These are phyloP conservation scores for Blennius ocellaris DNA, from an alignment of 2,113 vertebrate species.

Conservation along the genomic window DNA sequence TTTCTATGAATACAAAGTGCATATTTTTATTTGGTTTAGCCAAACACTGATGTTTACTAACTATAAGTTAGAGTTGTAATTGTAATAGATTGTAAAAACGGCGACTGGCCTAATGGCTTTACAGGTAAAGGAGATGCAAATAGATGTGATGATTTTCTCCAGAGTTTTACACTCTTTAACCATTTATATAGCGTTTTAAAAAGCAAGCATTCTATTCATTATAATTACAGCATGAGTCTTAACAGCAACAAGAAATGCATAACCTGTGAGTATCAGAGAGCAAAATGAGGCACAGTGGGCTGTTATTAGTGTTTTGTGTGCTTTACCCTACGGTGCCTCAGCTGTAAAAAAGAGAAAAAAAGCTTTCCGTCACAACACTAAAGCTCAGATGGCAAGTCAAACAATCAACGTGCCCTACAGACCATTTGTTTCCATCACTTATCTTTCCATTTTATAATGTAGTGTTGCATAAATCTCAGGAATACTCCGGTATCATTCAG, in stretches of 20 bases:
- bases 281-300: slow-evolving; percentile 5
- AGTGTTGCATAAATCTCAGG: slow-evolving; percentile 47
- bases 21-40: not conserved
- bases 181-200: no score
- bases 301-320: slow-evolving; percentile 14
- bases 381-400: slow-evolving; percentile 23
- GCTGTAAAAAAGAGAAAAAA: slow-evolving; percentile 25
- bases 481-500: slow-evolving; percentile 53
- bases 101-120: no score
- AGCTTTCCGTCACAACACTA: slow-evolving; percentile 21
- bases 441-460: slow-evolving; percentile 48
- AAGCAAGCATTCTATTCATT: not conserved
- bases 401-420: slow-evolving; percentile 42
- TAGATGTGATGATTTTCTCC: no score
- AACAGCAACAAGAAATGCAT: slow-evolving; percentile 3
- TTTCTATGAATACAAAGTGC: not conserved
- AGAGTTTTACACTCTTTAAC: no score
- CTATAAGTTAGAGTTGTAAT: no score
- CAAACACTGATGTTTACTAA: not conserved
- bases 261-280: not conserved
- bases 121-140: no score
- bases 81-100: no score
- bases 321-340: slow-evolving; percentile 9
- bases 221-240: not conserved
- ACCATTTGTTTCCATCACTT: slow-evolving; percentile 53